Evolutionary conservation across 2,113 vertebrate genomes (phyloP).

Genomic region (Butorides virescens): DNA sequence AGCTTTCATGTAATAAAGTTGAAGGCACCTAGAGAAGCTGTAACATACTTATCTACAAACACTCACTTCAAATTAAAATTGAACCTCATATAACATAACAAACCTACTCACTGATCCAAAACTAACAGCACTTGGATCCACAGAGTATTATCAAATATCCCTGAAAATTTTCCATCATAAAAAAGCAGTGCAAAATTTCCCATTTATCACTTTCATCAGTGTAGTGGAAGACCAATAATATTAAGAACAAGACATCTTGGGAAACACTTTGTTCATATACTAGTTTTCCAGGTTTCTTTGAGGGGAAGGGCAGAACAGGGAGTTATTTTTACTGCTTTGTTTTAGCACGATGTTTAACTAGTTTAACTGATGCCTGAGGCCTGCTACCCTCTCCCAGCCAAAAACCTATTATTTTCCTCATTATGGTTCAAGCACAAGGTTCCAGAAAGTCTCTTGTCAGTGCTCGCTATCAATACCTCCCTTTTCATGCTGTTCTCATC

Average conservation of each 20-base stretch:
- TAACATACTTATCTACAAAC: background rate
- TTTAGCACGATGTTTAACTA: background rate
- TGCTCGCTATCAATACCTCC: background rate
- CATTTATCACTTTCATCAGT: background rate
- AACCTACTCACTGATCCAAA: background rate
- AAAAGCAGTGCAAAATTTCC: background rate
- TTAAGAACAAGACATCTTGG: background rate
- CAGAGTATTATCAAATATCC: background rate
- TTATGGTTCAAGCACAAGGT: background rate
- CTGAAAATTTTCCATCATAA: background rate
- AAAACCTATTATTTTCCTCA: background rate
- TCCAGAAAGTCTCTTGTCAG: background rate
- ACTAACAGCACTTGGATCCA: background rate
- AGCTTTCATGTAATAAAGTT: background rate
- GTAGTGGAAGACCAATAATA: background rate
- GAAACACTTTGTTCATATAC: background rate
- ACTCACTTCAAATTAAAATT: background rate
- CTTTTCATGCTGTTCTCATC: background rate
- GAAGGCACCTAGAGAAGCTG: background rate
- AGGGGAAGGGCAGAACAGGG: background rate
- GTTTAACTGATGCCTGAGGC: background rate
- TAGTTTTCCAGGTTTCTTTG: background rate
- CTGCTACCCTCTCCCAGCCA: background rate
- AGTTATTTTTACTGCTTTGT: background rate
- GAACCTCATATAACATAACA: background rate